Percentiles rank a stretch among this genome's conserved stretches.
These are phyloP conservation scores for Cheiracanthium punctorium DNA, from an alignment of 2,888 invertebrate species.

Conservation along the genomic window DNA sequence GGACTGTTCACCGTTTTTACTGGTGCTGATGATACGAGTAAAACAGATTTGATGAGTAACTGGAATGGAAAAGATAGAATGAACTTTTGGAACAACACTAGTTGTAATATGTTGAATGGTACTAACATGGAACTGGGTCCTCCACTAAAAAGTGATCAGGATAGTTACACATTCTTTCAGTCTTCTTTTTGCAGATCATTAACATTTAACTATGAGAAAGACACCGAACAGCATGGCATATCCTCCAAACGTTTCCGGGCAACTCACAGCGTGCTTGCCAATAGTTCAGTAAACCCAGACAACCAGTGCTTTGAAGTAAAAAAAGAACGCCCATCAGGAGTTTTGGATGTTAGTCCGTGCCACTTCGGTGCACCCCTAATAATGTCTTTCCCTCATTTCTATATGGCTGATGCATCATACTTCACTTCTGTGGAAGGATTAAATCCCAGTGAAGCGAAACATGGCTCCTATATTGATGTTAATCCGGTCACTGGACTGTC, in stretches of 20 bases:
- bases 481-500: conserved; percentile 82
- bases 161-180: conserved; percentile 44
- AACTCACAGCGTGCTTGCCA: conserved; percentile 37
- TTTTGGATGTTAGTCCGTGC: conserved; percentile 62
- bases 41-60: conserved; percentile 47
- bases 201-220: conserved; percentile 41
- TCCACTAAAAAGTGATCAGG: conserved; percentile 13
- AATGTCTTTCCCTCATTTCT: conserved; percentile 68
- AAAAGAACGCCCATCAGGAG: conserved; percentile 51
- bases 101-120: conserved; percentile 52
- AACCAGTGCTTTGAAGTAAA: conserved; percentile 61
- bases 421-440: conserved; percentile 44
- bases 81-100: conserved; percentile 43
- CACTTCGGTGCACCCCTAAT: conserved; percentile 68
- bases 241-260: conserved; percentile 55
- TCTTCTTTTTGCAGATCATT: conserved; percentile 44
- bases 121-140: conserved; percentile 47
- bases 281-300: conserved; percentile 55
- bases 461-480: conserved; percentile 89
- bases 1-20: conserved; percentile 69
- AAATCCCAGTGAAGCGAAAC: conserved; percentile 75
- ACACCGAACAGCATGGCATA: conserved; percentile 26
- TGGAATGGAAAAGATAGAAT: conserved; percentile 54
- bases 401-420: conserved; percentile 63
- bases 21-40: conserved; percentile 42